Evolutionary conservation across 2,797 vertebrate genomes (phyloP).

Genomic region (Falco peregrinus): DNA sequence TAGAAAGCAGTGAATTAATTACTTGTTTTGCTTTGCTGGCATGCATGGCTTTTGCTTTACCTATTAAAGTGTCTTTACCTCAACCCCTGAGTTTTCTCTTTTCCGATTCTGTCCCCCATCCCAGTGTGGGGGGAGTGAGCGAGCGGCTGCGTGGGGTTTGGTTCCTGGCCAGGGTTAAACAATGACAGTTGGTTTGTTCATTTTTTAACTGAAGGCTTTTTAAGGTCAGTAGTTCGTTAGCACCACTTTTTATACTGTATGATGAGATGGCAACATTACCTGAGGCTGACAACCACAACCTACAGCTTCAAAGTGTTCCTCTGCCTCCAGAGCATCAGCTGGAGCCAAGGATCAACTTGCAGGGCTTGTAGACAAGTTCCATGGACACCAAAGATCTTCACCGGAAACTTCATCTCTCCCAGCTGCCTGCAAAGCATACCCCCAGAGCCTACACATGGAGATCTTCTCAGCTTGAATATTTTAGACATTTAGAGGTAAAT

Average conservation of each 20-base stretch:
- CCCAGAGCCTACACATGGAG: no score
- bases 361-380: not conserved
- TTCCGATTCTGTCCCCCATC: no score
- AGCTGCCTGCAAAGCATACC: rapidly evolving
- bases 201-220: not conserved
- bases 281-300: not conserved
- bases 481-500: not conserved
- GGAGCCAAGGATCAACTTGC: not conserved
- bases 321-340: not conserved
- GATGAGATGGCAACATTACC: not conserved
- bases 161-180: no score
- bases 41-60: no score
- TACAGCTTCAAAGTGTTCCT: not conserved
- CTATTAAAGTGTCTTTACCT: no score
- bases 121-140: no score
- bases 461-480: not conserved
- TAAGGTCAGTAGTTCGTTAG: not conserved
- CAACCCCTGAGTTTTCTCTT: no score
- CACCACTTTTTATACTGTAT: not conserved
- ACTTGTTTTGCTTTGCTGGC: no score
- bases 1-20: no score
- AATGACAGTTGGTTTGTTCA: not conserved
- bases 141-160: no score
- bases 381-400: no score
- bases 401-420: not conserved